Evolutionary conservation across 1,140 invertebrate genomes (phyloP).

Genomic region (Pentalonia nigronervosa): DNA sequence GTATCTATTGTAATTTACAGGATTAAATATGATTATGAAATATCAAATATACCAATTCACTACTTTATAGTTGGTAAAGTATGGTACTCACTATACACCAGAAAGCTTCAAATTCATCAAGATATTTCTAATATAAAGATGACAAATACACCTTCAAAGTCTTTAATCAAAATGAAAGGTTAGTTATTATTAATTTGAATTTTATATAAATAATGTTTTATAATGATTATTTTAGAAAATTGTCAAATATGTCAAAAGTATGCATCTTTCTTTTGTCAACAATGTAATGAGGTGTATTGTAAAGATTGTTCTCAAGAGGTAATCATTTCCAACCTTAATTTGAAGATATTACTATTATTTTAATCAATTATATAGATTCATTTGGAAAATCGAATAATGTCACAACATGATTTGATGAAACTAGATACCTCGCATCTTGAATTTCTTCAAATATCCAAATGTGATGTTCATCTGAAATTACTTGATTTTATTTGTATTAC

Average conservation of each 20-base stretch:
- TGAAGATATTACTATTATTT: background rate
- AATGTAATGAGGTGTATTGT: constrained; percentile 34
- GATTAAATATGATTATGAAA: background rate
- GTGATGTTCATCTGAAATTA: constrained; percentile 1
- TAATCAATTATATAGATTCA: background rate
- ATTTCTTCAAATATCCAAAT: background rate
- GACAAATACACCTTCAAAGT: background rate
- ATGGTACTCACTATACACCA: background rate
- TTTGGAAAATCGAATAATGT: background rate
- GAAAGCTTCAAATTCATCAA: background rate
- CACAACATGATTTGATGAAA: background rate
- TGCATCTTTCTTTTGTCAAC: constrained; percentile 3
- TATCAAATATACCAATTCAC: constrained; percentile 35
- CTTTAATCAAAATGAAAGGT: background rate
- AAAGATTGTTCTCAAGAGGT: constrained; percentile 1
- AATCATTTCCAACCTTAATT: background rate
- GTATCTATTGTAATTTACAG: constrained; percentile 9
- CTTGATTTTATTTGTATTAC: constrained; percentile 29
- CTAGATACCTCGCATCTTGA: background rate
- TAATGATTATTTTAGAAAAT: background rate
- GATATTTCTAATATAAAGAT: constrained; percentile 32
- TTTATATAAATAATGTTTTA: background rate
- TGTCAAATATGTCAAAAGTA: constrained; percentile 4
- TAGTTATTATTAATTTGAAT: background rate
- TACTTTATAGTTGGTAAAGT: constrained; percentile 45